Conservation (phyloP, 2,113 vertebrate species). For the Nannospalax galili region DNA sequence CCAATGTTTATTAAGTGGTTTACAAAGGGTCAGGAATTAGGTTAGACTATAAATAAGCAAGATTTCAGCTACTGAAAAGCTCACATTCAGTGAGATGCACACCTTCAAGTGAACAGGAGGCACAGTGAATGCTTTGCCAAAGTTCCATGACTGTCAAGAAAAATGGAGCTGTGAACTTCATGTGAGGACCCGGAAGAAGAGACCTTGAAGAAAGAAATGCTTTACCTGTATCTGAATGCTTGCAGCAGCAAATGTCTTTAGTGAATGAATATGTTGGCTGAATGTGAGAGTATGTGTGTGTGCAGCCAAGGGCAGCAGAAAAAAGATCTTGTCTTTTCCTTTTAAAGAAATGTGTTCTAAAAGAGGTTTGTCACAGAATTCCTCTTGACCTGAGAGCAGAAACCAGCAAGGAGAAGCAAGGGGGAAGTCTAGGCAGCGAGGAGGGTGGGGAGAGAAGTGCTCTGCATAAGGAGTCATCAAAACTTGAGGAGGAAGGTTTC, state of each 20-base stretch:
- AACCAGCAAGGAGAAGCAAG: not conserved
- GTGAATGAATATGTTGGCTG: not conserved
- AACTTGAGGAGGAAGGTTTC: not conserved
- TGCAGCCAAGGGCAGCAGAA: not conserved
- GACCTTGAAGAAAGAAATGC: not conserved
- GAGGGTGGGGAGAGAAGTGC: not conserved
- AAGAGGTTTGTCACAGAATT: not conserved
- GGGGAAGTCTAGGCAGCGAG: not conserved
- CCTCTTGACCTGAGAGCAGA: not conserved
- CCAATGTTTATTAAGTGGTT: constrained; percentile 10
- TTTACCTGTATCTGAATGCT: not conserved
- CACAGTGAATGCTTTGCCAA: not conserved
- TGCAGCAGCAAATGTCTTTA: not conserved
- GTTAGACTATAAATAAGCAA: not conserved
- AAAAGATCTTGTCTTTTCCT: not conserved
- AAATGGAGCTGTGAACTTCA: not conserved
- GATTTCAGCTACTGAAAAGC: not conserved
- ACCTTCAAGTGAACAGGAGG: not conserved
- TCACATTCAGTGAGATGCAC: not conserved
- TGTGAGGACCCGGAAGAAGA: not conserved
- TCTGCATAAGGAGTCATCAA: not conserved
- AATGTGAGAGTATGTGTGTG: not conserved
- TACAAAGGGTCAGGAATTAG: not conserved
- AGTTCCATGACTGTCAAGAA: not conserved
- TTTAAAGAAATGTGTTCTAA: not conserved